These are phyloP conservation scores for Choloepus didactylus DNA, from an alignment of 2,797 vertebrate species.

Conservation along the genomic window DNA sequence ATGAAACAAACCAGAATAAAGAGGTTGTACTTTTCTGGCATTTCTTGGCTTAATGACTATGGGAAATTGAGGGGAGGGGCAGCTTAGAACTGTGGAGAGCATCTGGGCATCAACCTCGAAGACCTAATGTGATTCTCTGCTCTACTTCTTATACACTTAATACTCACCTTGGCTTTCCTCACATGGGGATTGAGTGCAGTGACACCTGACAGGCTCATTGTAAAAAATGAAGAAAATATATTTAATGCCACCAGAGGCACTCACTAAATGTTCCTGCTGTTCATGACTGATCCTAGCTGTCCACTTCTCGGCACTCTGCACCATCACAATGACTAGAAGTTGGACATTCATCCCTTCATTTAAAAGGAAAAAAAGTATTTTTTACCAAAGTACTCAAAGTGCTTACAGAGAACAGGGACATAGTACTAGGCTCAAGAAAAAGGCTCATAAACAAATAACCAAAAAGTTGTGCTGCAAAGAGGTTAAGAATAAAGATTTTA, in stretches of 20 bases:
- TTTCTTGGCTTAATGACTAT: background rate
- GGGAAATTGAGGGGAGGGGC: background rate
- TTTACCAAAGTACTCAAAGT: background rate
- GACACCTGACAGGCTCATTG: background rate
- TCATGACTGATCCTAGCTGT: background rate
- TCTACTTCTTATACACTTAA: background rate
- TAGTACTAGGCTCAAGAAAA: background rate
- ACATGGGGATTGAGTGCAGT: background rate
- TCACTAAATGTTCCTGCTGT: background rate
- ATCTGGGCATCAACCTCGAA: background rate
- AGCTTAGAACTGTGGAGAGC: background rate
- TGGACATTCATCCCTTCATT: background rate
- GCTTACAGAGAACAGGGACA: background rate
- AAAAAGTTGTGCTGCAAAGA: too few relatives aligned
- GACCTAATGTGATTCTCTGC: background rate
- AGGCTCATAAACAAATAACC: background rate
- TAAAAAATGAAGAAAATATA: background rate
- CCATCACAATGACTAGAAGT: background rate
- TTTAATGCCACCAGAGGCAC: background rate
- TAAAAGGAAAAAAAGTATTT: background rate
- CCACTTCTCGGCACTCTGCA: background rate
- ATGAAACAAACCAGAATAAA: rapidly evolving
- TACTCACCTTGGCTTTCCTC: background rate
- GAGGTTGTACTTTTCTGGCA: background rate
- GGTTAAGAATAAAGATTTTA: background rate